These are phyloP conservation scores for Gymnogyps californianus DNA, from an alignment of 2,113 vertebrate genomes.

Conservation along the genomic window DNA sequence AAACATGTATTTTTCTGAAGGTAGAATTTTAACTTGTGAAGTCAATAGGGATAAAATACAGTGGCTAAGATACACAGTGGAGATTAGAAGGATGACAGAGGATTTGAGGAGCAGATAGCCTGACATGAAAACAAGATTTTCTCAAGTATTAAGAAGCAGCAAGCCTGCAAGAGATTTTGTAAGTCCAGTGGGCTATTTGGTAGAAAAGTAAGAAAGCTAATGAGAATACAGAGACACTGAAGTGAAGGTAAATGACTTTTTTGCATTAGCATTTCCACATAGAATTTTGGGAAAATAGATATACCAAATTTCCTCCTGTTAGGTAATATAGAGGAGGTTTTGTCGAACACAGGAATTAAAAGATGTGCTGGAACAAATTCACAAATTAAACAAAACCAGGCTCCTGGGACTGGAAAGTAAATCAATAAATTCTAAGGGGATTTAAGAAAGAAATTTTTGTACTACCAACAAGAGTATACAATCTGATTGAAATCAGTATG, in stretches of 20 bases:
- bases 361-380: background rate
- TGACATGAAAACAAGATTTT: constrained; percentile 57
- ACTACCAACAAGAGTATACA: background rate
- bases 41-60: constrained; percentile 18
- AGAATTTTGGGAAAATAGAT: background rate
- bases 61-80: constrained; percentile 9
- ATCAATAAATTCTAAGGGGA: background rate
- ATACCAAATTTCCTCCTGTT: background rate
- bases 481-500: background rate
- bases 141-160: constrained; percentile 36
- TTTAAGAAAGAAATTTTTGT: background rate
- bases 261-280: background rate
- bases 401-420: background rate
- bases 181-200: constrained; percentile 40
- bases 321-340: background rate
- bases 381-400: background rate
- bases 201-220: constrained; percentile 24
- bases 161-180: constrained; percentile 18
- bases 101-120: constrained; percentile 55
- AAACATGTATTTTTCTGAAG: background rate
- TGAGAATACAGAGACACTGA: background rate
- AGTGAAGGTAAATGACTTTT: background rate
- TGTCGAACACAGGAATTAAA: background rate
- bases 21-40: constrained; percentile 19
- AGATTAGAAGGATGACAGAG: constrained; percentile 64